These are phyloP conservation scores for Halocynthia roretzi DNA, from an alignment of 23 tunicate species.

Conservation along the genomic window DNA sequence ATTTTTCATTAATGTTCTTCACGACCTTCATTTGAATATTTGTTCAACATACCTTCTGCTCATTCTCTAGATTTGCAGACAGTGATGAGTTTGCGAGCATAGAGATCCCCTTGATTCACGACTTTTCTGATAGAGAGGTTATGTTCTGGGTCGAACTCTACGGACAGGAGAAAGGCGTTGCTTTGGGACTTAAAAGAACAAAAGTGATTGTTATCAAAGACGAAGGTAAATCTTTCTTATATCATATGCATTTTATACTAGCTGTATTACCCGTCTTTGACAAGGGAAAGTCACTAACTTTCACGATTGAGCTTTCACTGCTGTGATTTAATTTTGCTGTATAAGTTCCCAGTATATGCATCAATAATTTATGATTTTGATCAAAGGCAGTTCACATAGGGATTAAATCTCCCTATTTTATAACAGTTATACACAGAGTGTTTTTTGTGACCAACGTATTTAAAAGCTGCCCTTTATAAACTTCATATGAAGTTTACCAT, in stretches of 20 bases:
- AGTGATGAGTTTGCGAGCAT: constrained; percentile 91
- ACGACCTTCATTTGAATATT: not conserved
- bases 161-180: constrained; percentile 76
- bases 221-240: constrained; percentile 46
- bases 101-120: constrained; percentile 70
- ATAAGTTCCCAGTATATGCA: too few species aligned
- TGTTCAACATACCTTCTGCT: not conserved
- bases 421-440: too few species aligned
- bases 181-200: constrained; percentile 87
- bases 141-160: constrained; percentile 93
- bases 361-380: too few species aligned
- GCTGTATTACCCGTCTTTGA: not conserved
- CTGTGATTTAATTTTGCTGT: too few species aligned
- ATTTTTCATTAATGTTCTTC: too few species aligned
- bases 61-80: constrained; percentile 58
- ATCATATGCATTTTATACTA: not conserved
- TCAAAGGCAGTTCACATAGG: too few species aligned
- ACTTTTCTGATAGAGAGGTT: constrained; percentile 74
- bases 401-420: too few species aligned
- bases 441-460: too few species aligned
- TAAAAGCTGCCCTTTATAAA: too few species aligned
- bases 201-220: constrained; percentile 96
- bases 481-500: too few species aligned
- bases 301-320: too few species aligned
- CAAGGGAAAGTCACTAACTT: too few species aligned